Evolutionary conservation across 2,888 invertebrate species (phyloP), one percentile per base, ranked within the genome.

Genomic region (Cheilosia impressa): DNA sequence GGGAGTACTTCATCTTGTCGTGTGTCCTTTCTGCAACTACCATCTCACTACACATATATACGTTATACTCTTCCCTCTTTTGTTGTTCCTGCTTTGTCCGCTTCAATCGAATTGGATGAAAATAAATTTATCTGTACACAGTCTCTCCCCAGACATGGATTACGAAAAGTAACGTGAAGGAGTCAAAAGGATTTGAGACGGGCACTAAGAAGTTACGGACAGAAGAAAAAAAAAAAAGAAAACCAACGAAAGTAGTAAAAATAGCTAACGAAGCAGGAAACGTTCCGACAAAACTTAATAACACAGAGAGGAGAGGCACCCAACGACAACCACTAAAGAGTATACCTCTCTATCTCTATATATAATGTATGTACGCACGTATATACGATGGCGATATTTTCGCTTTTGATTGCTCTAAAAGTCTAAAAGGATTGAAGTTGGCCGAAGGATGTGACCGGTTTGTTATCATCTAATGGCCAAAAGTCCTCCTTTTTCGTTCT

Each of bases 181-280:
- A 77, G 52, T 68, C 43, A 34, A 77, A 68, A 41, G 41, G 68
- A 55, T 58, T 60, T 52, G 43, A 52, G 58, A 43, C 50, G 17
- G 66, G 58, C 41, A 58, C 15, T 58, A 62, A 69, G 34, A 38
- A 76, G 57, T 43, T 45, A n/a, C 41, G 43, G 27, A 27, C 34
- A n/a, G 22, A 50, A 24, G n/a, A 24, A 15, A 19, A 5, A 41
- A n/a, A 34, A 31, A 19, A 27, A 27, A 6, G 2, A 31, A 31
- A 31, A 31, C 31, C 45, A 7, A 47, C 2, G n/a, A 47, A 47
- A 58, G 50, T 22, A 50, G 45, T 47, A 41, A 71, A 71, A 78
- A 27, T 41, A 63, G 50, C 78, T 78, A 78, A 78, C 78, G 69
- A 78, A 78, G 78, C 69, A 47, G 62, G 38, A 78, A 69, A 78